These are phyloP conservation scores for Trematomus loennbergii DNA, from an alignment of 2,113 vertebrate species.

Conservation along the genomic window DNA sequence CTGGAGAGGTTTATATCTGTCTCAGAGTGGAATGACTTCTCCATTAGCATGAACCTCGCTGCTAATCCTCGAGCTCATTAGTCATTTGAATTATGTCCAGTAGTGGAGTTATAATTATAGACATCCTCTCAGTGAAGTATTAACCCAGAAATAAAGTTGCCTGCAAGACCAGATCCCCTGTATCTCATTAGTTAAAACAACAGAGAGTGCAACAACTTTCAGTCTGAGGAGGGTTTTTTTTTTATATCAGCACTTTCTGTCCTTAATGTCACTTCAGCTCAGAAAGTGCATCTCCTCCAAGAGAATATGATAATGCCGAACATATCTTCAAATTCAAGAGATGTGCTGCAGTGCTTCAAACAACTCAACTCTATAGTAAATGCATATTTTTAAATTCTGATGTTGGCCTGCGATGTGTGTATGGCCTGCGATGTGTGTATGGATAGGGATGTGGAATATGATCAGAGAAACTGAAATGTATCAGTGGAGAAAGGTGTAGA, in stretches of 20 bases:
- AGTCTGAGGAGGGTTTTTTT: neutral
- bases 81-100: constrained; percentile 55
- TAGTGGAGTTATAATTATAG: constrained; percentile 33
- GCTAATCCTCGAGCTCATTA: constrained; percentile 67
- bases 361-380: neutral
- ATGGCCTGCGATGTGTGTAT: constrained; percentile 6
- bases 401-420: constrained; percentile 9
- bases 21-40: constrained; percentile 45
- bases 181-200: constrained; percentile 16
- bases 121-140: constrained; percentile 43
- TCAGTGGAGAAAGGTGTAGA: constrained; percentile 30
- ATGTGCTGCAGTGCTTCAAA: neutral
- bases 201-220: constrained; percentile 8
- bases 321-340: constrained; percentile 2
- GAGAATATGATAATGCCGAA: constrained; percentile 13
- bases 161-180: neutral
- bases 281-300: neutral
- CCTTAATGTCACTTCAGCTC: constrained; percentile 13
- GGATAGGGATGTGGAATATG: constrained; percentile 31
- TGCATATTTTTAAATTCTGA: neutral
- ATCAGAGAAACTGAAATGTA: constrained; percentile 53
- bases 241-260: neutral
- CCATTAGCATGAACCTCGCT: constrained; percentile 52
- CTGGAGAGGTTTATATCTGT: constrained; percentile 50
- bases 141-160: constrained; percentile 31